Percentiles rank a stretch among this genome's conserved stretches.
Conservation (phyloP, 2,888 invertebrate species). For the Drosophila atripex region DNA sequence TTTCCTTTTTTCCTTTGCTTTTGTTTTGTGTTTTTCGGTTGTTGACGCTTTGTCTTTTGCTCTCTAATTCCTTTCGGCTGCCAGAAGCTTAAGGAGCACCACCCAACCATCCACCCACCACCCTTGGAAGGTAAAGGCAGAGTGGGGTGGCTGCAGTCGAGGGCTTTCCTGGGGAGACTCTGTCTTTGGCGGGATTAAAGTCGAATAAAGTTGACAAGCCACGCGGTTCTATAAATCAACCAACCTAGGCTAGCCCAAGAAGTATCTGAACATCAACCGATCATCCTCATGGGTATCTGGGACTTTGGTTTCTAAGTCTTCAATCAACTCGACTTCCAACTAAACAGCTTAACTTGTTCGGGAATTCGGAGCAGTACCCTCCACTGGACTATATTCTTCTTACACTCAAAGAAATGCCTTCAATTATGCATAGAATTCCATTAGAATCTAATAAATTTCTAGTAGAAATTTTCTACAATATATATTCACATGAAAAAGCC, state of each 20-base stretch:
- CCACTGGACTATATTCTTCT: constrained; percentile 7
- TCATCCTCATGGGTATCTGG: constrained; percentile 1
- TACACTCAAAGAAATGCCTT: not conserved
- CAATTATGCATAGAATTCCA: no score
- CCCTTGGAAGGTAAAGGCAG: not conserved
- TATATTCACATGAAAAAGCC: no score
- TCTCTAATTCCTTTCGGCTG: constrained; percentile 36
- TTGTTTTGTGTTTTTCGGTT: constrained; percentile 20
- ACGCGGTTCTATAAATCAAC: constrained; percentile 26
- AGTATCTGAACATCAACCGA: not conserved
- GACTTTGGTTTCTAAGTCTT: constrained; percentile 23
- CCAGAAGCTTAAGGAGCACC: constrained; percentile 30
- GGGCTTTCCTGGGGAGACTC: not conserved
- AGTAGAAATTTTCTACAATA: no score
- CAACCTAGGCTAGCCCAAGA: not conserved
- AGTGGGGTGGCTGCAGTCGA: constrained; percentile 1
- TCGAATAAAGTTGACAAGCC: constrained; percentile 22
- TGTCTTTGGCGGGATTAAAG: constrained; percentile 22
- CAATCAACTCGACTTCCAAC: constrained; percentile 21
- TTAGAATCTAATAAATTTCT: no score
- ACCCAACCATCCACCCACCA: constrained; percentile 2
- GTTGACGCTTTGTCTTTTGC: constrained; percentile 41
- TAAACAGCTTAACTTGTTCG: constrained; percentile 26
- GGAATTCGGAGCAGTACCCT: constrained; percentile 54
- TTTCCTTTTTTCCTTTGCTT: constrained; percentile 7